These are phyloP conservation scores for Pocillopora grandis DNA, from an alignment of 92 coral and sea anemone species.

Conservation along the genomic window DNA sequence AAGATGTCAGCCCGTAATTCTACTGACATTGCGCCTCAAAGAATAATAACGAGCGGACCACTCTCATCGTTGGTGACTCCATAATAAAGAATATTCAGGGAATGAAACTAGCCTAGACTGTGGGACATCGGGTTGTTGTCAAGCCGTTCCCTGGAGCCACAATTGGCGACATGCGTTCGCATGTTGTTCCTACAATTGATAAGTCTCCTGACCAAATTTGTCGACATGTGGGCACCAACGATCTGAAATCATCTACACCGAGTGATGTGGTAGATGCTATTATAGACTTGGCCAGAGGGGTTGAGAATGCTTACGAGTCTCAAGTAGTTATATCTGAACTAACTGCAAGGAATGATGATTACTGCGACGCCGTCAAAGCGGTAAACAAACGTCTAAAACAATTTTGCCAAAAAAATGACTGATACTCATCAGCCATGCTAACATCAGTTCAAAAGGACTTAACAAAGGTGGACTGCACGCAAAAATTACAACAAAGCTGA, in stretches of 20 bases:
- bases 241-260: constrained; percentile 40
- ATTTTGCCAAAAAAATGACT: constrained; percentile 34
- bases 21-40: constrained; percentile 14
- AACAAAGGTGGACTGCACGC: constrained; percentile 43
- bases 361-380: constrained; percentile 42
- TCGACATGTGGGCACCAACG: constrained; percentile 35
- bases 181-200: constrained; percentile 40
- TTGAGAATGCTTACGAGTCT: constrained; percentile 33
- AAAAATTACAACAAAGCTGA: background rate
- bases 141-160: constrained; percentile 54
- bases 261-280: constrained; percentile 34
- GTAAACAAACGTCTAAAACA: constrained; percentile 51
- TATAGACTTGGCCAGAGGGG: constrained; percentile 36
- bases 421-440: constrained; percentile 44
- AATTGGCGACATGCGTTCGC: constrained; percentile 36
- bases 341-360: constrained; percentile 37
- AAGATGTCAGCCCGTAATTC: constrained; percentile 8
- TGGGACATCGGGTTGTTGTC: constrained; percentile 44
- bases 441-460: constrained; percentile 39
- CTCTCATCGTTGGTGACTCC: constrained; percentile 40
- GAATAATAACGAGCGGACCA: constrained; percentile 31
- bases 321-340: constrained; percentile 40
- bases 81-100: constrained; percentile 38
- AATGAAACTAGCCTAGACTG: constrained; percentile 29
- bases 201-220: constrained; percentile 37